Conservation (phyloP, 2,888 invertebrate genomes). For the Apamea crenata region DNA sequence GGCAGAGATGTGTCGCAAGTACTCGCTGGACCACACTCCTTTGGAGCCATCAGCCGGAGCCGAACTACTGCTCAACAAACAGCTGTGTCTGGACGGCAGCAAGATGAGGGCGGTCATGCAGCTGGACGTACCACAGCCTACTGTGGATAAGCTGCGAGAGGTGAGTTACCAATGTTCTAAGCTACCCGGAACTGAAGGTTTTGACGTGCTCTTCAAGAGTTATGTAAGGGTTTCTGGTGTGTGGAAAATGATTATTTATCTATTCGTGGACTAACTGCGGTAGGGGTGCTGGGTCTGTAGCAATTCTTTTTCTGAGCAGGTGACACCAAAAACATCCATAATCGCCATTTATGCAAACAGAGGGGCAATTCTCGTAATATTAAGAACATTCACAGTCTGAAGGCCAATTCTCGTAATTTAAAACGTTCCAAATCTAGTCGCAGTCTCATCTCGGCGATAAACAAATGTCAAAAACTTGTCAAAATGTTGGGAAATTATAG, state of each 20-base stretch:
- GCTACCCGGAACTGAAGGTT: neutral
- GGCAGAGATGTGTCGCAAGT: constrained; percentile 95
- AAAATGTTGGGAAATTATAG: too few species aligned
- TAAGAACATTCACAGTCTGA: too few species aligned
- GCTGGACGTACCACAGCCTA: constrained; percentile 91
- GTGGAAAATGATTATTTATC: neutral
- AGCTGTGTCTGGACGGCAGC: constrained; percentile 93
- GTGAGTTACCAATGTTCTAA: constrained; percentile 23
- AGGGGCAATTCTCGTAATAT: too few species aligned
- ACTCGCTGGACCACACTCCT: constrained; percentile 95
- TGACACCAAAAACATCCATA: too few species aligned
- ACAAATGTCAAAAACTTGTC: too few species aligned
- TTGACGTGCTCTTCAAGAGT: neutral
- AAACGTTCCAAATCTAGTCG: too few species aligned
- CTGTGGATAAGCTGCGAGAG: constrained; percentile 89
- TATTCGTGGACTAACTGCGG: neutral
- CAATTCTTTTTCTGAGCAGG: too few species aligned
- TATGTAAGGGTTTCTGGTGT: neutral
- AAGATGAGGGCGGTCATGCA: constrained; percentile 92
- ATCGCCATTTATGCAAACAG: neutral
- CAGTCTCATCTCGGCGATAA: too few species aligned
- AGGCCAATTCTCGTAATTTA: too few species aligned
- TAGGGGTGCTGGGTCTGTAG: too few species aligned
- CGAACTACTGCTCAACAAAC: constrained; percentile 95
- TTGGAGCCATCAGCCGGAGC: constrained; percentile 96